These are phyloP conservation scores for Zaprionus lineosus DNA, from an alignment of 2,888 invertebrate genomes.

Conservation along the genomic window DNA sequence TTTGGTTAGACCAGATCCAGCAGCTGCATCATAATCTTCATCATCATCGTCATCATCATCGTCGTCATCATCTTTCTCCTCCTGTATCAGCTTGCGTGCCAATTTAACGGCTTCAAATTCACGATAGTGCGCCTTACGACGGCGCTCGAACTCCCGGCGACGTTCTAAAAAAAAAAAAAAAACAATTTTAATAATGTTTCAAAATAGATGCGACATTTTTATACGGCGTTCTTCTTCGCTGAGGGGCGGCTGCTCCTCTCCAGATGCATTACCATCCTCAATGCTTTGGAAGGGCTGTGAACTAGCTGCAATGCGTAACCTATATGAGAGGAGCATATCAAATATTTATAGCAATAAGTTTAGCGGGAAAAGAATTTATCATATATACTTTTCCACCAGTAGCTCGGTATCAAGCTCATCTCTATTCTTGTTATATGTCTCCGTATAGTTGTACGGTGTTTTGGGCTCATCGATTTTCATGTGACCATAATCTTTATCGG, in stretches of 20 bases:
- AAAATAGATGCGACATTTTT: background rate
- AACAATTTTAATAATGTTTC: background rate
- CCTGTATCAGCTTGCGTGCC: constrained; percentile 94
- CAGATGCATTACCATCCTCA: constrained; percentile 85
- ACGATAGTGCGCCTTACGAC: constrained; percentile 98
- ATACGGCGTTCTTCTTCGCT: constrained; percentile 86
- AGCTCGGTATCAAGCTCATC: constrained; percentile 88
- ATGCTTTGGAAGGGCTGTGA: constrained; percentile 81
- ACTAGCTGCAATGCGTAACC: constrained; percentile 81
- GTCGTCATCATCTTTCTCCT: constrained; percentile 95
- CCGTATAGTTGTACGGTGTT: constrained; percentile 90
- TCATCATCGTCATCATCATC: constrained; percentile 87
- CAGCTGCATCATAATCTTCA: constrained; percentile 36
- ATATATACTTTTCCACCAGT: constrained; percentile 88
- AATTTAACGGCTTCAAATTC: constrained; percentile 97
- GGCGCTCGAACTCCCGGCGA: constrained; percentile 93
- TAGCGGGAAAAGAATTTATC: background rate
- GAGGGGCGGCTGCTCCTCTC: constrained; percentile 86
- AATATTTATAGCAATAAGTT: constrained; percentile 6
- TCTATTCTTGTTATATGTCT: constrained; percentile 84
- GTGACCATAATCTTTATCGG: constrained; percentile 99
- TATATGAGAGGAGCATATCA: too few species aligned
- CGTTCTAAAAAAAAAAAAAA: constrained; percentile 83
- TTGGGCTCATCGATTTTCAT: constrained; percentile 99
- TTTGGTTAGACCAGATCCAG: constrained; percentile 38